Evolutionary conservation across 2,113 vertebrate species (phyloP).

Genomic region (Rhynchopsitta pachyrhyncha): DNA sequence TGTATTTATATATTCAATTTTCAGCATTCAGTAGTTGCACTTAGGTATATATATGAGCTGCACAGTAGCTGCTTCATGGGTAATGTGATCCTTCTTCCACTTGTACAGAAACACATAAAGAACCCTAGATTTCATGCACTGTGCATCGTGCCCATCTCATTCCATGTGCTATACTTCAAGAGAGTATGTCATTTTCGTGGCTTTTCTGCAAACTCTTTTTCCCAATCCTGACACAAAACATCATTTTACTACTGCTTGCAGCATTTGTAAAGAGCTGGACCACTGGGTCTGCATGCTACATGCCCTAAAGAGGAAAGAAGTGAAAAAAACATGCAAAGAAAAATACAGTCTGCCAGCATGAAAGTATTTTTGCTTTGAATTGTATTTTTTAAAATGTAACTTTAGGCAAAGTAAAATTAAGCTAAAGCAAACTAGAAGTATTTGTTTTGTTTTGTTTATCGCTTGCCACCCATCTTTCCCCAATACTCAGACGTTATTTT

Average conservation of each 20-base stretch:
- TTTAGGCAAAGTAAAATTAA: background rate
- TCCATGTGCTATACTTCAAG: background rate
- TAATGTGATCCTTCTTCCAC: background rate
- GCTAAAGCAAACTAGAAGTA: background rate
- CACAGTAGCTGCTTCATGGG: background rate
- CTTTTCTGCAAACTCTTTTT: background rate
- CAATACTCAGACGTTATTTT: fast-evolving
- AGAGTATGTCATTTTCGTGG: background rate
- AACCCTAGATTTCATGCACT: background rate
- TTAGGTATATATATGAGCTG: background rate
- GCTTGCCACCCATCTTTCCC: background rate
- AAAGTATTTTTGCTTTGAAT: background rate
- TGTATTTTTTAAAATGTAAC: background rate
- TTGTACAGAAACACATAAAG: background rate
- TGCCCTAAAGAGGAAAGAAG: background rate
- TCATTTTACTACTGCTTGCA: background rate
- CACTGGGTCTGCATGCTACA: background rate
- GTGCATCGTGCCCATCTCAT: background rate
- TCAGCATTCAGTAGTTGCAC: background rate
- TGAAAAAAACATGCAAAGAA: background rate
- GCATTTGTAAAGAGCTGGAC: background rate
- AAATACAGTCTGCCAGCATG: background rate
- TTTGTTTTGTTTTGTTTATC: background rate
- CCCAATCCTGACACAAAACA: background rate
- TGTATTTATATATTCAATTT: background rate